Evolutionary conservation across 2,797 vertebrate genomes (phyloP).

Genomic region (Phoebastria nigripes): DNA sequence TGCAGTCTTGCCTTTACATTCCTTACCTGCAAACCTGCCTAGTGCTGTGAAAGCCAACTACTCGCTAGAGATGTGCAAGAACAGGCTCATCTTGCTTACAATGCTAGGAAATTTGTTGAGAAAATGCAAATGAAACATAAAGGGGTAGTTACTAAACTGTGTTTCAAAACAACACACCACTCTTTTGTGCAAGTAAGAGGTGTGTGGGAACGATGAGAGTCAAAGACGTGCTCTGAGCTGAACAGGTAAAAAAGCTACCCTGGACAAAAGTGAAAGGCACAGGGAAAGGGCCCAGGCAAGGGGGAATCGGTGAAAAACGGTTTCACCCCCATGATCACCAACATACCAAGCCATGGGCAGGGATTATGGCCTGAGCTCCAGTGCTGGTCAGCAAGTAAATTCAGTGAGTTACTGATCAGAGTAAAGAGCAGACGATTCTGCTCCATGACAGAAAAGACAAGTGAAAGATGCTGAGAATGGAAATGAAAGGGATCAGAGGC

Average conservation of each 20-base stretch:
- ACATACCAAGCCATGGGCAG: background rate
- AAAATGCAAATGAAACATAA: background rate
- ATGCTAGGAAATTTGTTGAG: background rate
- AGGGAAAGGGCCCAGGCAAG: background rate
- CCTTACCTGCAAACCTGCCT: background rate
- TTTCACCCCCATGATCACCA: background rate
- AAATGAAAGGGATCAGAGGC: background rate
- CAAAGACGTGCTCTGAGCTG: background rate
- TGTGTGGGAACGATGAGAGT: background rate
- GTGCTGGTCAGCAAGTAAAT: background rate
- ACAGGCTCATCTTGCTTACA: background rate
- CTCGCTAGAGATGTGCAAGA: background rate
- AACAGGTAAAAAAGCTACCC: background rate
- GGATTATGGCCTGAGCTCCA: background rate
- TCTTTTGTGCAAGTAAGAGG: background rate
- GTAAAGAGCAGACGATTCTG: background rate
- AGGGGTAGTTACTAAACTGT: background rate
- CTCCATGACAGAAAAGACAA: background rate
- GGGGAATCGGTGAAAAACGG: background rate
- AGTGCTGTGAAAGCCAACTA: background rate
- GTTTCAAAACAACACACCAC: background rate
- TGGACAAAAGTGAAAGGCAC: background rate
- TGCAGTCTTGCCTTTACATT: background rate
- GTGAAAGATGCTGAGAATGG: background rate
- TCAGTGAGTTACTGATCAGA: background rate